Evolutionary conservation across 2,113 vertebrate genomes (phyloP).

Genomic region (Lampris megalopsis): DNA sequence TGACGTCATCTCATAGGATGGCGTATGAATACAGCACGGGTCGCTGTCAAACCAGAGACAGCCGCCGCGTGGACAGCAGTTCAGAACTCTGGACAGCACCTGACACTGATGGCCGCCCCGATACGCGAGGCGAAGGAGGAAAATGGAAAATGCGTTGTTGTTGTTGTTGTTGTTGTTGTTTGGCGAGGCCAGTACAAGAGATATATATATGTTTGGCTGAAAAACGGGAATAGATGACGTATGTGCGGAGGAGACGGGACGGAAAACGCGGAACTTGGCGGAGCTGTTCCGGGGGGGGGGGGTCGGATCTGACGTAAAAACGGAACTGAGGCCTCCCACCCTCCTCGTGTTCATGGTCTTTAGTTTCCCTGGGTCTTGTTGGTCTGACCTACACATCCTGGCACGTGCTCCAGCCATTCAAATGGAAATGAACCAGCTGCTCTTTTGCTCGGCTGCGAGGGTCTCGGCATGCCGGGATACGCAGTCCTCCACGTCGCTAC

Average conservation of each 20-base stretch:
- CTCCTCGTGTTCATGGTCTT: constrained; percentile 48
- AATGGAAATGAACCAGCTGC: constrained; percentile 69
- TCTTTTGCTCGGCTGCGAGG: constrained; percentile 22
- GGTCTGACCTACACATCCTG: constrained; percentile 67
- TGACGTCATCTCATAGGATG: no score
- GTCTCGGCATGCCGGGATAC: constrained; percentile 36
- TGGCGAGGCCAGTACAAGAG: constrained; percentile 1
- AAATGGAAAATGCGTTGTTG: background rate
- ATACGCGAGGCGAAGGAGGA: background rate
- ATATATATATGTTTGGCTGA: background rate
- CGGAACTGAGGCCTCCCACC: constrained; percentile 62
- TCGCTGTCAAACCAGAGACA: constrained; percentile 12
- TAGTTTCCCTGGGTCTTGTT: constrained; percentile 45
- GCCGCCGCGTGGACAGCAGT: constrained; percentile 6
- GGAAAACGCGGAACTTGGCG: background rate
- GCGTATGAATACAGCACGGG: no score
- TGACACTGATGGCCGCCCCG: background rate
- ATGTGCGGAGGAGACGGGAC: background rate
- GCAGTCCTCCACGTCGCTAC: constrained; percentile 4
- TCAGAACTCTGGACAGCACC: constrained; percentile 70
- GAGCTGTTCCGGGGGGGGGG: constrained; percentile 5
- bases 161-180: constrained; percentile 14
- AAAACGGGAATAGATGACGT: background rate
- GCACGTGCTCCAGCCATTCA: constrained; percentile 73
- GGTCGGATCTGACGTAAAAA: constrained; percentile 40